Base-by-base conservation (phyloP, 37 sponge, comb jelly and placozoan genomes). In the Agelas oroides region DNA sequence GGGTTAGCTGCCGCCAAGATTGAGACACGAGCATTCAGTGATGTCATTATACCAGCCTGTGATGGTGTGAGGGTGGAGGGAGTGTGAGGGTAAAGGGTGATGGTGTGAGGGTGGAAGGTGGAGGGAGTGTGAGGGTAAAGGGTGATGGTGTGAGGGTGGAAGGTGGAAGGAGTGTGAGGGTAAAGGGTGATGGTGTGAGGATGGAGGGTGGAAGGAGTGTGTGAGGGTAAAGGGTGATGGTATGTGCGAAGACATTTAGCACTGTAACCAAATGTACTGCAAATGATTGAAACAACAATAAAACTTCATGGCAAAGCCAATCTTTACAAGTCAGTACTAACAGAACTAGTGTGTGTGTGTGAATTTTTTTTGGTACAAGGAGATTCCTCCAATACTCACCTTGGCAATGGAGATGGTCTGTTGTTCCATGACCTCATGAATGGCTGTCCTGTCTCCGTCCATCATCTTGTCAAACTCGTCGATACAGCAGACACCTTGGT, bases 391-490 rank as follows among this genome's bases (percentile, higher is more conserved):
- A n/a, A 46, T 8, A 46, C 46, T 52, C 37, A 95, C 96, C 84
- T 98, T 98, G n/a, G 99, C 99, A 65, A 98, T 98, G 83, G 96
- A 96, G 70, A 98, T 82, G 28, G 99, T 98, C 83, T 98, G 99
- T 64, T 98, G 99, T 62, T 98, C 99, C 99, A 98, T 98, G 18
- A 98, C 99, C 71, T 98, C 99, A 62, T 98, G 99, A 25, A 98
- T 98, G 54, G 99, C 93, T 23, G 96, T 94, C 24, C 99, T 40
- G 77, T 98, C 99, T 61, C 78, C 82, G 58, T 98, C 99, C 87
- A 96, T 83, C 99, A 98, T 98, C 94, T 98, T 98, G 65, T 98
- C 99, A 86, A 98, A 98, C 81, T 98, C 99, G 57, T 98, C 99
- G 56, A 98, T 98, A 64, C 99, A 98, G 68, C 99, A 98, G 32